Evolutionary conservation across 2,797 vertebrate species (phyloP).

Genomic region (Delichon dasypus): DNA sequence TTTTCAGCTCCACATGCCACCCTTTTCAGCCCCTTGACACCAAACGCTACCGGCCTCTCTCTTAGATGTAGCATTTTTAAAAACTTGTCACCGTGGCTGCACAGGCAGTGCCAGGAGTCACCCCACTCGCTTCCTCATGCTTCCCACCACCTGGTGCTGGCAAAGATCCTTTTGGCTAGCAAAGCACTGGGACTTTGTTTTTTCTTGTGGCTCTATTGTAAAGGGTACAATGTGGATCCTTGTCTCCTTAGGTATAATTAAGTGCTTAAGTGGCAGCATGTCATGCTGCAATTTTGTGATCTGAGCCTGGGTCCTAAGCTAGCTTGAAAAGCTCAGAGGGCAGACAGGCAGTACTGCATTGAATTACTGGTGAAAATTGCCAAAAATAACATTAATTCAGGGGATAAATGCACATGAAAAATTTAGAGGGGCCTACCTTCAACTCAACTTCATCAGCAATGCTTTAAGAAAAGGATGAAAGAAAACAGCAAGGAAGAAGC

Average conservation of each 20-base stretch:
- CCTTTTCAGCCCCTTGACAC: slow-evolving; percentile 51
- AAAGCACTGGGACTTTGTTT: slow-evolving; percentile 33
- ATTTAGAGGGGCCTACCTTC: background rate
- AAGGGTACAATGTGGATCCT: slow-evolving; percentile 20
- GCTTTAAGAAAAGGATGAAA: background rate
- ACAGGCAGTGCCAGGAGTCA: background rate
- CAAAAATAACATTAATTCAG: background rate
- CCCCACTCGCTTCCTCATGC: slow-evolving; percentile 4
- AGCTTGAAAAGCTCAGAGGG: background rate
- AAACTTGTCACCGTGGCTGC: background rate
- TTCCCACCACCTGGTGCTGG: slow-evolving; percentile 50
- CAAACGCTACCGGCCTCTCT: background rate
- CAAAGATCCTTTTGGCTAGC: slow-evolving; percentile 42
- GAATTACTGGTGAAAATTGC: background rate
- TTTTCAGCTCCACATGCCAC: slow-evolving; percentile 31
- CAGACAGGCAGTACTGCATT: background rate
- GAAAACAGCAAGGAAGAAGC: background rate
- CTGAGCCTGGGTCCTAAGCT: background rate
- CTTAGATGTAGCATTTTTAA: slow-evolving; percentile 2
- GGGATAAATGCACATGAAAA: background rate
- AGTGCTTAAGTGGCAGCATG: slow-evolving; percentile 29
- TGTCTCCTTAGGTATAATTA: slow-evolving; percentile 27
- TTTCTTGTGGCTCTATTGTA: slow-evolving; percentile 52
- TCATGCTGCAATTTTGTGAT: background rate
- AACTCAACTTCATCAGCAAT: background rate